phyloP scores from a whole-genome alignment of 2,113 vertebrate species.

The Henicopernis longicauda region DNA sequence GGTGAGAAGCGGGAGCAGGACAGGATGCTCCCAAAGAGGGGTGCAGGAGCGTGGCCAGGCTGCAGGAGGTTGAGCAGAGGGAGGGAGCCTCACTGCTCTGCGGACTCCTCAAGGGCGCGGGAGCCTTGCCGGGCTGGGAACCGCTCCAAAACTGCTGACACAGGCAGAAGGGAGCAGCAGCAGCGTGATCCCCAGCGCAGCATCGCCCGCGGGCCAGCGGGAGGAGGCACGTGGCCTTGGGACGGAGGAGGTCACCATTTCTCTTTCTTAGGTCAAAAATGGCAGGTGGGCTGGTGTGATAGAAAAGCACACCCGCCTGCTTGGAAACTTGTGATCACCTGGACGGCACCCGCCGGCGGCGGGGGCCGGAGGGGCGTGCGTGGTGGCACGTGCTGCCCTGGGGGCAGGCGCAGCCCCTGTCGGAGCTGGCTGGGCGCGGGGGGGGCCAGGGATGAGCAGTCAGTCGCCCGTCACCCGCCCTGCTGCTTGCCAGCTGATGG shows the following conservation, averaged over 20 bases:
- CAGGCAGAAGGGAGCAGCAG: neutral
- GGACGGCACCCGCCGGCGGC: rapidly evolving
- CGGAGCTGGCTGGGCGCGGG: neutral
- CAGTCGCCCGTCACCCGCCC: neutral
- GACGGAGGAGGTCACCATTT: neutral
- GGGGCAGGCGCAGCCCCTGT: neutral
- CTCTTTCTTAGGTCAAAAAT: neutral
- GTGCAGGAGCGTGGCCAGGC: neutral
- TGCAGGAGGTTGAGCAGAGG: rapidly evolving
- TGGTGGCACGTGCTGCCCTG: neutral
- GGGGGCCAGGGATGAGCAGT: neutral
- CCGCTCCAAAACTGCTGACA: neutral
- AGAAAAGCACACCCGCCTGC: neutral
- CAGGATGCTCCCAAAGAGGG: neutral
- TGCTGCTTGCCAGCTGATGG: neutral
- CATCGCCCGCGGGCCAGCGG: rapidly evolving
- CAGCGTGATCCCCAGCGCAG: neutral
- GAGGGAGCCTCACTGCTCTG: neutral
- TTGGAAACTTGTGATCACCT: neutral
- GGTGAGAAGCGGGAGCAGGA: neutral
- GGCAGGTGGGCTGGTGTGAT: rapidly evolving
- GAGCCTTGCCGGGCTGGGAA: neutral
- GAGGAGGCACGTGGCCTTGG: neutral
- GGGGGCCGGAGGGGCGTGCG: neutral
- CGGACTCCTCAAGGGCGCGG: neutral